Percentiles rank a stretch among this genome's conserved stretches.
Conservation (phyloP, 1,140 invertebrate genomes). For the Lepidotrigona ventralis region DNA sequence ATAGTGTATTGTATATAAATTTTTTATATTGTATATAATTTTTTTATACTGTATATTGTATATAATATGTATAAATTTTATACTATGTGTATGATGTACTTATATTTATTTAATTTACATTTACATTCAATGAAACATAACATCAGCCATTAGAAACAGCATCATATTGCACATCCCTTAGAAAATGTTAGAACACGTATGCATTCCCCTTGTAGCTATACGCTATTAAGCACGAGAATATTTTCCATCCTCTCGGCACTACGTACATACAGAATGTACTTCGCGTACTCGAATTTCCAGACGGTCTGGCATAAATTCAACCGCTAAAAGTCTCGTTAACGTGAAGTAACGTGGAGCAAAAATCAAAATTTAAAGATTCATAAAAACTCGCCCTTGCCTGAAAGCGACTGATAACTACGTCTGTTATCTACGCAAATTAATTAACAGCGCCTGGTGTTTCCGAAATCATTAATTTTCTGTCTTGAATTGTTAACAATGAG, state of each 20-base stretch:
- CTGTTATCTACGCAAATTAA: not conserved
- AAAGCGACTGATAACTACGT: not conserved
- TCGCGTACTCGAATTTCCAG: slow-evolving; percentile 14
- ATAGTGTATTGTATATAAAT: too few relatives aligned
- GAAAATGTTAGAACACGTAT: not conserved
- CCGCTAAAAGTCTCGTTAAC: not conserved
- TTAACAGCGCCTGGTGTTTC: not conserved
- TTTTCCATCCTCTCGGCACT: not conserved
- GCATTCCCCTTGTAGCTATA: not conserved
- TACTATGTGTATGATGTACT: too few relatives aligned
- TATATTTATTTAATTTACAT: too few relatives aligned
- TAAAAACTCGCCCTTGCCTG: not conserved
- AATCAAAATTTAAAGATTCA: not conserved
- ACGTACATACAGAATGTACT: slow-evolving; percentile 4
- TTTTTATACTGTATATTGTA: too few relatives aligned
- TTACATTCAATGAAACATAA: too few relatives aligned
- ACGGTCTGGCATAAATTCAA: slow-evolving; percentile 1
- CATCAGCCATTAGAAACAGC: too few relatives aligned
- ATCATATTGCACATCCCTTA: too few relatives aligned
- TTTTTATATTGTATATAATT: too few relatives aligned
- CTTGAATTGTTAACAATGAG: not conserved
- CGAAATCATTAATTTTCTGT: too few relatives aligned
- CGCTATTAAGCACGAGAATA: not conserved
- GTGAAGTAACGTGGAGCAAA: not conserved
- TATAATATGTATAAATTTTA: too few relatives aligned